A percentile compares a stretch with the other conserved stretches of the same genome.
Conservation (phyloP, 2,888 invertebrate species). For the Allophyes oxyacanthae region DNA sequence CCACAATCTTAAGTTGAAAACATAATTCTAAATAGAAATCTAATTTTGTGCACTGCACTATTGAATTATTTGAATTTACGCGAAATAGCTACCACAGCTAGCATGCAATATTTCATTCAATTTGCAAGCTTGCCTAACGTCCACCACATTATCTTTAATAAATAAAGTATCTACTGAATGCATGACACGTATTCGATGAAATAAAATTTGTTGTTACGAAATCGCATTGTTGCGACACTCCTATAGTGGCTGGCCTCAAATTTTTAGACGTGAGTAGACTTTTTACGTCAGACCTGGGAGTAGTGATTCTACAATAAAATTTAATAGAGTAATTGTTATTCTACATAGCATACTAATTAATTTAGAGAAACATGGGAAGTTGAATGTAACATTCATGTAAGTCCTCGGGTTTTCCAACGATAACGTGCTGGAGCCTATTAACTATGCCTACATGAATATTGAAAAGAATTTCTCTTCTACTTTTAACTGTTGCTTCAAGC, state of each 20-base stretch:
- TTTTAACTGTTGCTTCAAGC: constrained; percentile 8
- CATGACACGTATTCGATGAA: constrained; percentile 67
- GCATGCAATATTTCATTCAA: constrained; percentile 34
- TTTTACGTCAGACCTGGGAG: constrained; percentile 37
- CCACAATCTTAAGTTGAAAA: constrained; percentile 6
- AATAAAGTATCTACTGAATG: constrained; percentile 58
- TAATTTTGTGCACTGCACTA: constrained; percentile 10
- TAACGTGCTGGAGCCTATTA: constrained; percentile 15
- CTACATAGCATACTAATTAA: constrained; percentile 19
- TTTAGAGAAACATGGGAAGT: constrained; percentile 20
- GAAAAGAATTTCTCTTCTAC: constrained; percentile 17
- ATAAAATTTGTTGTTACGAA: constrained; percentile 71
- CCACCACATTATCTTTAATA: constrained; percentile 40
- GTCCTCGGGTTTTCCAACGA: constrained; percentile 7
- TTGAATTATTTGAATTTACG: constrained; percentile 28
- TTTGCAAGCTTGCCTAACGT: constrained; percentile 47
- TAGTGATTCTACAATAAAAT: constrained; percentile 18
- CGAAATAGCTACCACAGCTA: constrained; percentile 22
- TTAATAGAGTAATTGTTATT: constrained; percentile 24
- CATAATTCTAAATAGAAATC: constrained; percentile 20
- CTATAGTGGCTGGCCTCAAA: constrained; percentile 65
- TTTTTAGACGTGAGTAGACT: constrained; percentile 66
- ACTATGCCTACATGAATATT: constrained; percentile 23
- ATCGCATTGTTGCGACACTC: constrained; percentile 66
- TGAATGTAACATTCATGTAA: constrained; percentile 23